Evolutionary conservation across 2,113 vertebrate genomes (phyloP), one percentile per base, ranked within the genome.

Genomic region (Astur gentilis): DNA sequence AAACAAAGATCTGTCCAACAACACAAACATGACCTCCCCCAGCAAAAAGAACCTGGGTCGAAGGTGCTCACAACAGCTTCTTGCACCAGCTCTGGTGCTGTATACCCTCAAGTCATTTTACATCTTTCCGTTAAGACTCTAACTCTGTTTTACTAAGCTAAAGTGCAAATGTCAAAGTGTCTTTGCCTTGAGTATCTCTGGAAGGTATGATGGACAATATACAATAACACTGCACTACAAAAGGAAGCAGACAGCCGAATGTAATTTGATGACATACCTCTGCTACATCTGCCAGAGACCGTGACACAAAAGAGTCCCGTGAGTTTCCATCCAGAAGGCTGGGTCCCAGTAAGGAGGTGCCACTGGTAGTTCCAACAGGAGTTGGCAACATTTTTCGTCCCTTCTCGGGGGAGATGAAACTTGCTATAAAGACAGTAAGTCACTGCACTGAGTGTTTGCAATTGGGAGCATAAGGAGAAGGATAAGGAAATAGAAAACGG

Each of bases 341-440:
- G 52, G 99, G 99, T 40, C 99, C 99, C 65, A 99, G 98, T 81
- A 99, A 96, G 69, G 99, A 99, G 12, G 99, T 99, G 94, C 98
- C 99, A 29, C 99, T 99, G 83, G 98, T 98, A 92, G 98, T 98
- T 50, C 99, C 99, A 13, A 95, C 87, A 7, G 98, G 97, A 54
- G 98, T 98, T 7, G 99, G 98, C 87, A 98, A 95, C 98, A 98
- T 98, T 95, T 99, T 99, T 57, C 99, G 98, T 54, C 98, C 98
- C 97, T 99, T 99, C 97, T 99, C 99, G 3, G 99, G 99, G 36
- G 99, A 99, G 71, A 99, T 99, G 98, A 99, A 99, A 91, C 99
- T 99, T 61, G 99, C 99, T 99, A 90, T 38, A 95, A 64, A 96
- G 58, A 93, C 55, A 60, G n/a, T 78, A 54, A 91, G 70, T 73